phyloP scores from a whole-genome alignment of 2,797 vertebrate species.

The Pantherophis vulpinus region DNA sequence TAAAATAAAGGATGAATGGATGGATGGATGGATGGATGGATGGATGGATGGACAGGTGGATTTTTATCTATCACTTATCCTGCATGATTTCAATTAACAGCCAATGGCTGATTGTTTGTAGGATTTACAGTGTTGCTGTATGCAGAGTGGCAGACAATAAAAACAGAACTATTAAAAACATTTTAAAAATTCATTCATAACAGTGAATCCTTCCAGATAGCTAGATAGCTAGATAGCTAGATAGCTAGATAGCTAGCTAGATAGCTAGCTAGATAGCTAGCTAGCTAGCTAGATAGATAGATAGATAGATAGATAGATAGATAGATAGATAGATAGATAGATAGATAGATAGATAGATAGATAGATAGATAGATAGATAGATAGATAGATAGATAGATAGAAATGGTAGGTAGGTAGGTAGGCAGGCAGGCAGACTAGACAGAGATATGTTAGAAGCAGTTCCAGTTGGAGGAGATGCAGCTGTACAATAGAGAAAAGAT shows the following conservation, averaged over 20 bases:
- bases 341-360: too few relatives aligned
- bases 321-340: too few relatives aligned
- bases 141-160: not conserved
- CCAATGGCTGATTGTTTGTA: not conserved
- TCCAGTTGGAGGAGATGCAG: not conserved
- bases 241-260: fast-evolving
- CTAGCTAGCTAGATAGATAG: too few relatives aligned
- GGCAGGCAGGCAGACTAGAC: too few relatives aligned
- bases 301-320: too few relatives aligned
- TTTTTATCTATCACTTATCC: not conserved
- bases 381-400: too few relatives aligned
- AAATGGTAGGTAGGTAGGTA: too few relatives aligned
- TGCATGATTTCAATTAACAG: not conserved
- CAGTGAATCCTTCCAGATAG: not conserved
- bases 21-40: not conserved
- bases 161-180: not conserved
- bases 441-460: not conserved
- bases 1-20: not conserved
- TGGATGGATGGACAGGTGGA: not conserved
- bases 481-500: not conserved
- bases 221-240: too few relatives aligned
- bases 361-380: too few relatives aligned
- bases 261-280: too few relatives aligned
- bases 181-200: not conserved
- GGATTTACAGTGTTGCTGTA: not conserved